phyloP scores from a whole-genome alignment of 2,113 vertebrate species.

The Tylochromis polylepis region DNA sequence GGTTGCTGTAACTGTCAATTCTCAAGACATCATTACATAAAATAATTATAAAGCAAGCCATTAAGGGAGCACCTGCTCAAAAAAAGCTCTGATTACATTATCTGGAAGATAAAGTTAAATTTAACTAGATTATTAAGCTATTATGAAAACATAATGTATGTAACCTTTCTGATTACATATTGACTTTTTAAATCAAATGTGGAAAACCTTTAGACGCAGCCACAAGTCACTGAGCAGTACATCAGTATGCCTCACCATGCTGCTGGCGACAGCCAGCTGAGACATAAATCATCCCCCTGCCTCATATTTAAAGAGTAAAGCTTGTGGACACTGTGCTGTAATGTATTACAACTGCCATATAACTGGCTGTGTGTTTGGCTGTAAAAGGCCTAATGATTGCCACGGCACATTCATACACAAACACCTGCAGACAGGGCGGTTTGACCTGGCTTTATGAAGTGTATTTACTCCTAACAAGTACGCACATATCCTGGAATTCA shows the following conservation, averaged over 20 bases:
- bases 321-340: neutral
- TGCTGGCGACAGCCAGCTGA: neutral
- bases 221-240: neutral
- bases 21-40: neutral
- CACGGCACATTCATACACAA: neutral
- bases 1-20: neutral
- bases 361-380: neutral
- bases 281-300: neutral
- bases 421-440: neutral
- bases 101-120: neutral
- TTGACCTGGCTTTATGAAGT: neutral
- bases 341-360: neutral
- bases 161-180: neutral
- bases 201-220: neutral
- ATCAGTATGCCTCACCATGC: slow-evolving; percentile 17
- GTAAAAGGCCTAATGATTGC: neutral
- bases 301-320: neutral
- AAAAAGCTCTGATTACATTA: neutral
- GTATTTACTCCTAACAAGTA: neutral
- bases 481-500: neutral
- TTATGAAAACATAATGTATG: neutral
- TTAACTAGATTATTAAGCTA: neutral
- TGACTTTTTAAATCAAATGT: neutral
- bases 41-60: neutral
- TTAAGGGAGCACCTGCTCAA: neutral